Evolutionary conservation across 2,113 vertebrate species (phyloP).

Genomic region (Seriola aureovittata): DNA sequence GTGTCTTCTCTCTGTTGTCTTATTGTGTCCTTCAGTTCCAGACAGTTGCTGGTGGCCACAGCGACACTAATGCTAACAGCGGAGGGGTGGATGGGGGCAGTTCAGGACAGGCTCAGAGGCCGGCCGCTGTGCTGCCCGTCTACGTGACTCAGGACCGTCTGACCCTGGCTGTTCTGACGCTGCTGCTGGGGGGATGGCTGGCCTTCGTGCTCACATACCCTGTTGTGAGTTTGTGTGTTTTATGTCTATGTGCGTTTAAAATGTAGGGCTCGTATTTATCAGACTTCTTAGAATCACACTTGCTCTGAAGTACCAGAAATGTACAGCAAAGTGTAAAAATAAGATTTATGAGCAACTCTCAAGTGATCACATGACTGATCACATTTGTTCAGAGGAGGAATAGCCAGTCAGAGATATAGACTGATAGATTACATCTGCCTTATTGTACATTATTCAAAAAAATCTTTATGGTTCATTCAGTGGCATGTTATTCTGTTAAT

Average conservation of each 20-base stretch:
- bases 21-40: constrained; percentile 66
- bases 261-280: background rate
- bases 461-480: too few relatives aligned
- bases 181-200: constrained; percentile 90
- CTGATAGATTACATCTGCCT: too few relatives aligned
- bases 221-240: constrained; percentile 60
- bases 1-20: background rate
- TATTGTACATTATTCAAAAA: too few relatives aligned
- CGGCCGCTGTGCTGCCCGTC: constrained; percentile 59
- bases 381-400: too few relatives aligned
- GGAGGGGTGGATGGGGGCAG: constrained; percentile 28
- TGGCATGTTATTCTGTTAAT: too few relatives aligned
- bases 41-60: constrained; percentile 59
- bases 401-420: too few relatives aligned
- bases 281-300: too few relatives aligned
- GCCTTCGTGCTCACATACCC: constrained; percentile 84
- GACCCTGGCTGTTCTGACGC: constrained; percentile 77
- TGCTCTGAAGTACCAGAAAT: too few relatives aligned
- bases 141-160: constrained; percentile 84
- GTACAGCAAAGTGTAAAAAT: too few relatives aligned
- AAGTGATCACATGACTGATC: background rate
- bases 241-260: background rate
- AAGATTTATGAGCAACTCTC: background rate
- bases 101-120: constrained; percentile 15
- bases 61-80: constrained; percentile 13